Conservation (phyloP, 2,113 vertebrate species). For the Archilochus colubris region DNA sequence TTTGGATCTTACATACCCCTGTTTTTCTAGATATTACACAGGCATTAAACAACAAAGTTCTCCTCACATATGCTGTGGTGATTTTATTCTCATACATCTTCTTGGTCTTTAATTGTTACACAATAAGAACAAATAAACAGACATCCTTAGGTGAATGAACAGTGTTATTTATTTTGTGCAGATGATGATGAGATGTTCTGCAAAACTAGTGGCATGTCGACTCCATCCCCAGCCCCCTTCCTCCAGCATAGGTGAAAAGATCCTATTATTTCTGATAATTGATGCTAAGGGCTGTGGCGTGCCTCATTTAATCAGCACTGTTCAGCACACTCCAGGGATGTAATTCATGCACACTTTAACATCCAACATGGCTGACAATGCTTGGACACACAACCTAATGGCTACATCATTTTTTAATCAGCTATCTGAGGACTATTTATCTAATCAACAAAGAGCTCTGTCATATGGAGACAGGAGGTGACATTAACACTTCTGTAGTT, state of each 20-base stretch:
- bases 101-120: neutral
- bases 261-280: constrained; percentile 65
- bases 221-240: constrained; percentile 36
- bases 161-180: neutral
- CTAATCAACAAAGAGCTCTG: constrained; percentile 52
- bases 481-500: neutral
- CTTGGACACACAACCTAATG: neutral
- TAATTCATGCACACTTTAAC: constrained; percentile 19
- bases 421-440: constrained; percentile 51
- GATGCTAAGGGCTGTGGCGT: constrained; percentile 62
- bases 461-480: constrained; percentile 10
- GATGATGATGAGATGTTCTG: neutral
- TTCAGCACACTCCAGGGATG: constrained; percentile 30
- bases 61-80: neutral
- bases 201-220: neutral
- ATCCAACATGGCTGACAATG: constrained; percentile 41
- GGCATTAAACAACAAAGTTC: neutral
- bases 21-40: rapidly evolving
- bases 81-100: neutral
- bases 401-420: constrained; percentile 48
- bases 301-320: constrained; percentile 57
- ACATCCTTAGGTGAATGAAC: neutral
- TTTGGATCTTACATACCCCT: rapidly evolving
- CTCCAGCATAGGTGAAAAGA: constrained; percentile 37
- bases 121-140: neutral